phyloP scores from a whole-genome alignment of 2,797 vertebrate species.

The Catharus ustulatus region DNA sequence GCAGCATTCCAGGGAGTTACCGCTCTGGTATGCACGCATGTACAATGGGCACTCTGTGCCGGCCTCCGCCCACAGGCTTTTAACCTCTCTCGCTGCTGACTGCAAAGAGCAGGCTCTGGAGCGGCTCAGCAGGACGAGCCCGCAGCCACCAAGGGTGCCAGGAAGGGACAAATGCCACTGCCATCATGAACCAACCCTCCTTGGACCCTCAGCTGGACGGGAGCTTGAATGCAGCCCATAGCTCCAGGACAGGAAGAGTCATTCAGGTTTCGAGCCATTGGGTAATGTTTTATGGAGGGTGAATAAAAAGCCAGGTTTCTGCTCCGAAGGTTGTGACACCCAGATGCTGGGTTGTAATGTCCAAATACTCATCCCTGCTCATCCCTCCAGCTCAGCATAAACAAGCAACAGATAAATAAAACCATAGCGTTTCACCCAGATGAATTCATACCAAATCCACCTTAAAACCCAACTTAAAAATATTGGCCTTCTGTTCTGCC shows the following conservation, averaged over 20 bases:
- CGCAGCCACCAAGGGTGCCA: fast-evolving
- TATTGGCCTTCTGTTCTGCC: background rate
- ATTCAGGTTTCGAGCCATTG: background rate
- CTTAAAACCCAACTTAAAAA: background rate
- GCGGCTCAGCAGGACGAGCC: background rate
- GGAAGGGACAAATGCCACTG: background rate
- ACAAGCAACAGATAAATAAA: background rate
- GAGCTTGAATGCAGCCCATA: background rate
- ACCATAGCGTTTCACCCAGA: background rate
- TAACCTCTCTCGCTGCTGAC: conserved; percentile 26
- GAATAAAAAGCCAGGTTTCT: background rate
- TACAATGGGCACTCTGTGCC: conserved; percentile 68
- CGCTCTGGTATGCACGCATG: conserved; percentile 55
- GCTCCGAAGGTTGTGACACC: background rate
- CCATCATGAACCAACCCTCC: fast-evolving
- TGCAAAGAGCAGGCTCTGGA: background rate
- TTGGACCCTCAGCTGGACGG: fast-evolving
- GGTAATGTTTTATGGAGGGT: background rate
- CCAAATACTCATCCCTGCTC: background rate
- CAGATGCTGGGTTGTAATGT: background rate
- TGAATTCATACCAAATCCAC: background rate
- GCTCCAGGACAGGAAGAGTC: background rate
- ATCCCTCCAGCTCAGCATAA: background rate
- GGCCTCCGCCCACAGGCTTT: conserved; percentile 39
- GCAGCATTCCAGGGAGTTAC: conserved; percentile 72